These are phyloP conservation scores for Pteronotus mesoamericanus DNA, from an alignment of 2,797 vertebrate genomes.

Conservation along the genomic window DNA sequence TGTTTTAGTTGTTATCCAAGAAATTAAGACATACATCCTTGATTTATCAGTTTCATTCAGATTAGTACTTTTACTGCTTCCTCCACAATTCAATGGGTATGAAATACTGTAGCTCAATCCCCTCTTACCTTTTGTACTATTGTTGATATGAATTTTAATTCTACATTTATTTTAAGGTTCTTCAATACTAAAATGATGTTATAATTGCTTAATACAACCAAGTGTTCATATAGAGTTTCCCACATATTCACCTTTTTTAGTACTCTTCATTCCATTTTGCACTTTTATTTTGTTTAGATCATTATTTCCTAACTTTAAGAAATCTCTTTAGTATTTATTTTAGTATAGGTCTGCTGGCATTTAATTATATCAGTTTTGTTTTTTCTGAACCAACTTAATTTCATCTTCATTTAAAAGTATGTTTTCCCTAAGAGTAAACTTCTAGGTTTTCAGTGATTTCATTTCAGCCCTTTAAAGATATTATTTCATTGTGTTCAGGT, in stretches of 20 bases:
- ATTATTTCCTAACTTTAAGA: not conserved
- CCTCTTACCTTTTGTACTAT: not conserved
- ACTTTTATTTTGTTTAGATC: not conserved
- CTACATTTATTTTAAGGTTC: not conserved
- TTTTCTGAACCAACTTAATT: not conserved
- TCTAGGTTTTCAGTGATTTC: not conserved
- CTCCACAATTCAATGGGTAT: not conserved
- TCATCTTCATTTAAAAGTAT: not conserved
- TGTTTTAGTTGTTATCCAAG: not conserved
- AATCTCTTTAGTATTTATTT: not conserved
- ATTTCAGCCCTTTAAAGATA: not conserved
- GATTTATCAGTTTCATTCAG: not conserved
- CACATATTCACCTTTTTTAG: not conserved
- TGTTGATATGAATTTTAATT: not conserved
- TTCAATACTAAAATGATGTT: not conserved
- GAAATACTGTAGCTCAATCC: not conserved
- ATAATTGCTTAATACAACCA: not conserved
- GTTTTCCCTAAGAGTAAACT: not conserved
- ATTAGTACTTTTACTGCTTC: not conserved
- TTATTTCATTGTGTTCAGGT: not conserved
- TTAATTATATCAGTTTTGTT: not conserved
- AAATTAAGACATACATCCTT: not conserved
- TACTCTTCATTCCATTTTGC: not conserved
- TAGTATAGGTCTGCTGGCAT: not conserved
- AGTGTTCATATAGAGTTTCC: not conserved